These are phyloP conservation scores for Sebastes umbrosus DNA, from an alignment of 2,797 vertebrate genomes.

Conservation along the genomic window DNA sequence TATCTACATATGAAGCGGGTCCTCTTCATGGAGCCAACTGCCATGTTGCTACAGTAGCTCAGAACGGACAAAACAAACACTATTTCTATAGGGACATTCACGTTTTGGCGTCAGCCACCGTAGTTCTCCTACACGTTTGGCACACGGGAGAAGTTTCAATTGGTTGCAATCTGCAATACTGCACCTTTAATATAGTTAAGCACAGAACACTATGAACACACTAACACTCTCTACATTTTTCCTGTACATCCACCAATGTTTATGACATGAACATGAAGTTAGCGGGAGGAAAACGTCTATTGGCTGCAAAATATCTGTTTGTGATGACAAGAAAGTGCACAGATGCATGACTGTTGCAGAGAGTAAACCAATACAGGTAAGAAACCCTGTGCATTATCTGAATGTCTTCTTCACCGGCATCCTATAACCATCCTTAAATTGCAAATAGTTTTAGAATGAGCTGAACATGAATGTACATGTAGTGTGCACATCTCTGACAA, in stretches of 20 bases:
- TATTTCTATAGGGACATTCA: too few species aligned
- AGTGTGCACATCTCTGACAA: background rate
- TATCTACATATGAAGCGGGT: too few species aligned
- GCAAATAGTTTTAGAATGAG: slow-evolving; percentile 6
- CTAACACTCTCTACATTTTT: too few species aligned
- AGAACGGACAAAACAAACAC: too few species aligned
- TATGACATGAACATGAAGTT: background rate
- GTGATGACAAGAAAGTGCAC: background rate
- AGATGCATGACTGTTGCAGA: background rate
- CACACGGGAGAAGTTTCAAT: too few species aligned
- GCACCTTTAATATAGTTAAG: background rate
- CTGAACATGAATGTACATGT: background rate
- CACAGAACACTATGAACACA: background rate
- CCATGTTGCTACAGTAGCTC: too few species aligned
- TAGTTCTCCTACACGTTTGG: too few species aligned
- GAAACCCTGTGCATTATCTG: background rate
- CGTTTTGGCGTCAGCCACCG: too few species aligned
- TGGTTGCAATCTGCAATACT: too few species aligned
- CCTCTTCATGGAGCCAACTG: too few species aligned
- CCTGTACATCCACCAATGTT: background rate
- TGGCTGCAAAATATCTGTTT: background rate
- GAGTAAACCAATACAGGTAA: background rate
- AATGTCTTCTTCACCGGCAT: background rate
- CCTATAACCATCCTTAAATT: background rate
- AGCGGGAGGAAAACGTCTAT: background rate